Percentiles rank a stretch among this genome's conserved stretches.
phyloP scores from a whole-genome alignment of 2,888 invertebrate genomes.

The Caenorhabditis panamensis region DNA sequence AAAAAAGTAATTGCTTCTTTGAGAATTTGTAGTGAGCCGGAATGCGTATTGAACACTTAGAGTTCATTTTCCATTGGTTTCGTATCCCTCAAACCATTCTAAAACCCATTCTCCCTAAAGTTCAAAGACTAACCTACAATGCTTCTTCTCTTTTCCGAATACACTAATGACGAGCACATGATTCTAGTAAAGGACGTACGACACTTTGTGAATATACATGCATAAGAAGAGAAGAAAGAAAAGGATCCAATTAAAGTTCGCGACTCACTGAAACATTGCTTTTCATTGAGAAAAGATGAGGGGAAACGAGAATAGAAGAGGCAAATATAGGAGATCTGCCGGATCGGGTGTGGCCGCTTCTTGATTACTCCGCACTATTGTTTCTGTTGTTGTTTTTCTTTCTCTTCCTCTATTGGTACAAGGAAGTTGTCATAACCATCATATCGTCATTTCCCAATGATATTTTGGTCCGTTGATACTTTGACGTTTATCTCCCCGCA shows the following conservation, averaged over 20 bases:
- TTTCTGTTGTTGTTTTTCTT: slow-evolving; percentile 9
- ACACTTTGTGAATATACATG: slow-evolving; percentile 35
- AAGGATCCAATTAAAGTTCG: slow-evolving; percentile 53
- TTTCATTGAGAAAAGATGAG: slow-evolving; percentile 12
- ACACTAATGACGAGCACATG: slow-evolving; percentile 56
- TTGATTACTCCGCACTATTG: slow-evolving; percentile 2
- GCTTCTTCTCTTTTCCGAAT: slow-evolving; percentile 15
- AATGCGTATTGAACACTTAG: neutral
- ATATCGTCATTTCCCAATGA: neutral
- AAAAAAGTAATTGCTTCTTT: slow-evolving; percentile 47
- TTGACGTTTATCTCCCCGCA: neutral
- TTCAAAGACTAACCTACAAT: slow-evolving; percentile 1
- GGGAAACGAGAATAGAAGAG: neutral
- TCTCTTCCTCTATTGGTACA: neutral
- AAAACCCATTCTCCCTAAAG: neutral
- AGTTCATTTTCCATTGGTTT: too few species aligned
- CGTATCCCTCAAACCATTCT: neutral
- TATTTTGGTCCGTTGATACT: neutral
- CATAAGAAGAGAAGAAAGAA: slow-evolving; percentile 28
- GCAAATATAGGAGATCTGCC: too few species aligned
- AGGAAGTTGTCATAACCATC: slow-evolving; percentile 12
- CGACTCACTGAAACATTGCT: slow-evolving; percentile 45
- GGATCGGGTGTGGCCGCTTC: neutral
- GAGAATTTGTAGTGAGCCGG: neutral
- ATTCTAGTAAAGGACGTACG: slow-evolving; percentile 35